phyloP scores from a whole-genome alignment of 2,113 vertebrate species.

The Bufo bufo region DNA sequence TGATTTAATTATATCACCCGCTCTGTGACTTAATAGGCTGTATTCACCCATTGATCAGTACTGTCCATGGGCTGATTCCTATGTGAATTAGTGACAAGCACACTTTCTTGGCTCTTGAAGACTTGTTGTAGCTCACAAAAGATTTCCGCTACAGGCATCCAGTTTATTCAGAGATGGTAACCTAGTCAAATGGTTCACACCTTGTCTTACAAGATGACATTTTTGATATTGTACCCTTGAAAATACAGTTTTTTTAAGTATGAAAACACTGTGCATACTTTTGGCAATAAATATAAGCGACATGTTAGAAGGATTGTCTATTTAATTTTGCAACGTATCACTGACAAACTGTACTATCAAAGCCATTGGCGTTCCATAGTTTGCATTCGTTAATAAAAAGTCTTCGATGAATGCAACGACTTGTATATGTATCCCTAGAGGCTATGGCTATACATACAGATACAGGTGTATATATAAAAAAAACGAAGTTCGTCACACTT shows the following conservation, averaged over 20 bases:
- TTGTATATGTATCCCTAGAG: constrained; percentile 23
- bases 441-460: constrained; percentile 28
- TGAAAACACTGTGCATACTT: constrained; percentile 59
- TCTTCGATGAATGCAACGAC: not conserved
- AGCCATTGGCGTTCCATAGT: constrained; percentile 12
- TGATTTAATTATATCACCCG: not conserved
- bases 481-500: constrained; percentile 77
- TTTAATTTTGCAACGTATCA: constrained; percentile 60
- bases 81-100: not conserved
- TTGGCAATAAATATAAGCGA: constrained; percentile 62
- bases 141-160: not conserved
- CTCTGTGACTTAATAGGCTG: not conserved
- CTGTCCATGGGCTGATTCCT: not conserved
- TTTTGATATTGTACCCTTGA: not conserved
- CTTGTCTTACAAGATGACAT: not conserved
- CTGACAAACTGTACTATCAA: constrained; percentile 49
- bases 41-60: not conserved
- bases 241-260: constrained; percentile 31
- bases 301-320: constrained; percentile 61
- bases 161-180: not conserved
- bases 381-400: constrained; percentile 12
- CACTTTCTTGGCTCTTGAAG: not conserved
- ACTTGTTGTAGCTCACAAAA: not conserved
- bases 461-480: not conserved
- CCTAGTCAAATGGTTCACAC: not conserved